Evolutionary conservation across 2,113 vertebrate species (phyloP).

Genomic region (Pseudopodoces humilis): DNA sequence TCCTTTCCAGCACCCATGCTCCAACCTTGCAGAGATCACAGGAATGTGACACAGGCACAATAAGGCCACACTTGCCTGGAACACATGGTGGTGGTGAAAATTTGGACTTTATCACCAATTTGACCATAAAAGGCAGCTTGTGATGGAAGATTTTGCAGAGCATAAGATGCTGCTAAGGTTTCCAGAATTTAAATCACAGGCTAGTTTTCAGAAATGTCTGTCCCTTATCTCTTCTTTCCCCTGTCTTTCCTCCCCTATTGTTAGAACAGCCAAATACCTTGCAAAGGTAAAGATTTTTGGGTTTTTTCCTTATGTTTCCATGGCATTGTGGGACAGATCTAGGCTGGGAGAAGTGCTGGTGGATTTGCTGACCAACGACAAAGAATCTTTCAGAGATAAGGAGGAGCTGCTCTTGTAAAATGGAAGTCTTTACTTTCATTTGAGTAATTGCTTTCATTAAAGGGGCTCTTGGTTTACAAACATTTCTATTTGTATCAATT

Average conservation of each 20-base stretch:
- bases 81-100: background rate
- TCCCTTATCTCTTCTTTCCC: background rate
- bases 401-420: background rate
- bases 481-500: background rate
- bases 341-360: background rate
- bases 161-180: background rate
- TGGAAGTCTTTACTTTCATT: background rate
- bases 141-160: background rate
- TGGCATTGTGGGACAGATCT: background rate
- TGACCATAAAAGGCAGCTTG: background rate
- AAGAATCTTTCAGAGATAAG: background rate
- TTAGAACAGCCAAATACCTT: background rate
- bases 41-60: background rate
- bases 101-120: background rate
- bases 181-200: background rate
- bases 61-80: background rate
- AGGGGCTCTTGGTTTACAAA: background rate
- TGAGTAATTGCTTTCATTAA: background rate
- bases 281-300: background rate
- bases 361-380: background rate
- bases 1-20: background rate
- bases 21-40: background rate
- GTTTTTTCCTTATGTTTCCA: background rate
- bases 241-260: background rate
- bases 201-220: background rate